Evolutionary conservation across 2,113 vertebrate genomes (phyloP).

Genomic region (Microtus montanus): DNA sequence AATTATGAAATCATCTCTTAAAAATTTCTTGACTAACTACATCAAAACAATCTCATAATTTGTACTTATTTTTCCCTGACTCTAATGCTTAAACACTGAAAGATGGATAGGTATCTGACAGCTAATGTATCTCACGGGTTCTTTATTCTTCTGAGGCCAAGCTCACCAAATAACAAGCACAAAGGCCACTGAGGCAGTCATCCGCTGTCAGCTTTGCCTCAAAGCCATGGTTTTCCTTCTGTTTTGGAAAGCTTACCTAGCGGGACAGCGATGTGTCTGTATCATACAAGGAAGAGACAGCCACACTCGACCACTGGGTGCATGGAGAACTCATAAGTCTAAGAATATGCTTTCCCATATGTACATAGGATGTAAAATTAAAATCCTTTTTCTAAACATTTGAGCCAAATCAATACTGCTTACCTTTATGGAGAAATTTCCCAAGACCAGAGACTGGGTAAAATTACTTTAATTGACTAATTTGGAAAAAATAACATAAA

Average conservation of each 20-base stretch:
- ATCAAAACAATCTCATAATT: background rate
- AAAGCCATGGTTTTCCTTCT: background rate
- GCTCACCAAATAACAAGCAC: background rate
- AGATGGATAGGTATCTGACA: background rate
- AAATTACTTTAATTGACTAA: background rate
- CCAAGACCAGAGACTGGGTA: background rate
- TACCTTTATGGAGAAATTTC: background rate
- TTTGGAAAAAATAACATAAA: constrained; percentile 17
- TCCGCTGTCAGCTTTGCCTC: constrained; percentile 20
- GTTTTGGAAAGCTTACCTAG: background rate
- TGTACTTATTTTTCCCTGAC: background rate
- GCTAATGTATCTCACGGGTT: background rate
- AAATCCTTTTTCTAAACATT: background rate
- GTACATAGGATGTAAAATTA: background rate
- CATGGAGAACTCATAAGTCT: background rate
- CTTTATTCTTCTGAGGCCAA: constrained; percentile 2
- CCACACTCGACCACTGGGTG: background rate
- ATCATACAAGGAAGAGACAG: background rate
- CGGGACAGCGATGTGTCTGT: background rate
- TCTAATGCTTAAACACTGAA: constrained; percentile 51
- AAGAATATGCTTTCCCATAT: background rate
- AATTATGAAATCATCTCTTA: background rate
- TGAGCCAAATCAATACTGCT: background rate
- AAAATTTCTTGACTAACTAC: background rate
- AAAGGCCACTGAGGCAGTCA: background rate